Base-by-base conservation (phyloP, 1,140 invertebrate species). In the Pristionchus pacificus region DNA sequence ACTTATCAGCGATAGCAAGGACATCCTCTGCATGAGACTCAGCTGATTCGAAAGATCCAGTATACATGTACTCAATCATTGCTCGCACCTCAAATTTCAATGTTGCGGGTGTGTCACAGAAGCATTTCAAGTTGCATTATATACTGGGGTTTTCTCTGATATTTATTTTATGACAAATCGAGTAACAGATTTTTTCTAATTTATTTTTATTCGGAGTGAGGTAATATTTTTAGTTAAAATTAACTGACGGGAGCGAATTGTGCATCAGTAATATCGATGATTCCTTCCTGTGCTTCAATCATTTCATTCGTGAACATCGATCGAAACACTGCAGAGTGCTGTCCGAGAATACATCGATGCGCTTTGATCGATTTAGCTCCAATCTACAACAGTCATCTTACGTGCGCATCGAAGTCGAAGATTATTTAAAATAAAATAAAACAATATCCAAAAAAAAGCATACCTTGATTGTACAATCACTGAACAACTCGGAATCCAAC, bases 291-390 rank as follows among this genome's bases (percentile, higher is more conserved):
- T 1, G 79, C 79, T 59, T 80, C 79, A 24, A 81, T 57, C 79
- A 81, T 80, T 1, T 78, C 77, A 49, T 82, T 78, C 2, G 65
- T 60, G 60, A 82, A 82, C 80, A 82, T 82, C 15, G 76, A 79
- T 33, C 76, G 72, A 60, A 82, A 82, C 2, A 82, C 81, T 14
- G 72, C 70, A 3, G 78, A 80, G 57, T 81, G 59, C 61, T 83
- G 81, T 25, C 75, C 81, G 24, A 82, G 63, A 63, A 82, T 78
- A 57, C 79, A 81, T 49, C 81, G 72, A 70, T 82, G 80, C 2
- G 81, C 80, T 57, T 77, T 77, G 32, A 80, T 78, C 6, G 29
- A 15, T 62, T 80, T 81, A 3, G 24, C 55, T 2, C 77, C 77
- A n/a, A 79, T 76, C 79, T 78, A 29, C 0, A 76, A 80, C 19